These are phyloP conservation scores for Brachionus asplanchnoidis DNA, from an alignment of 1,140 invertebrate genomes.

Conservation along the genomic window DNA sequence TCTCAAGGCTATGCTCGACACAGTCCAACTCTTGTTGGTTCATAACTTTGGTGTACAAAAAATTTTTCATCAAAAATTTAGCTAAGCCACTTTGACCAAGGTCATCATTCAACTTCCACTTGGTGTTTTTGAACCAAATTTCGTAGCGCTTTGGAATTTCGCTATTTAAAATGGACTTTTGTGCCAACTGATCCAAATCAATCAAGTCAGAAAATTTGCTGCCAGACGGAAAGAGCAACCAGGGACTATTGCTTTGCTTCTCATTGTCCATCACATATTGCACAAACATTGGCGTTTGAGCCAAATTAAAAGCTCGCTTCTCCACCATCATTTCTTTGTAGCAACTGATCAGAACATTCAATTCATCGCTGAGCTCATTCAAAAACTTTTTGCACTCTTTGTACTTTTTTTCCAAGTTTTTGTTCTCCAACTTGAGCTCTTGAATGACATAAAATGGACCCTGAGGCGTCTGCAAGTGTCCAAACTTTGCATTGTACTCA, in stretches of 20 bases:
- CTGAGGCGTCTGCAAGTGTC: background rate
- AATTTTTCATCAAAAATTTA: slow-evolving; percentile 89
- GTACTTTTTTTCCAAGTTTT: slow-evolving; percentile 33
- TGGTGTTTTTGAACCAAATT: slow-evolving; percentile 97
- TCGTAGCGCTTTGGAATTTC: slow-evolving; percentile 70
- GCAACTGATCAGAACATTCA: slow-evolving; percentile 13
- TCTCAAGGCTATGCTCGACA: slow-evolving; percentile 25
- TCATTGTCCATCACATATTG: slow-evolving; percentile 42
- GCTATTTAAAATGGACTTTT: slow-evolving; percentile 22
- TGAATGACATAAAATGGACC: slow-evolving; percentile 20
- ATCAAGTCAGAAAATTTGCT: slow-evolving; percentile 63
- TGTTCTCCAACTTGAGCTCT: slow-evolving; percentile 11
- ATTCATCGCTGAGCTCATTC: slow-evolving; percentile 23
- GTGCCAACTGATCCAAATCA: slow-evolving; percentile 14
- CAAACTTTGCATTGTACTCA: slow-evolving; percentile 6
- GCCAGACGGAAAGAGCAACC: slow-evolving; percentile 54
- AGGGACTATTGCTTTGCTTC: slow-evolving; percentile 41
- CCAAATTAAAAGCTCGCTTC: slow-evolving; percentile 7
- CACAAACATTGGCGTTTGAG: slow-evolving; percentile 20
- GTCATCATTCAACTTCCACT: slow-evolving; percentile 91
- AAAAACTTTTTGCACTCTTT: slow-evolving; percentile 30
- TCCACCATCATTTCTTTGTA: slow-evolving; percentile 38
- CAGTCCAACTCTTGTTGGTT: slow-evolving; percentile 18
- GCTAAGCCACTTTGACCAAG: slow-evolving; percentile 95
- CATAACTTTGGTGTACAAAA: slow-evolving; percentile 66